Base-by-base conservation (phyloP, 2,797 vertebrate species). In the Neomorphus geoffroyi region DNA sequence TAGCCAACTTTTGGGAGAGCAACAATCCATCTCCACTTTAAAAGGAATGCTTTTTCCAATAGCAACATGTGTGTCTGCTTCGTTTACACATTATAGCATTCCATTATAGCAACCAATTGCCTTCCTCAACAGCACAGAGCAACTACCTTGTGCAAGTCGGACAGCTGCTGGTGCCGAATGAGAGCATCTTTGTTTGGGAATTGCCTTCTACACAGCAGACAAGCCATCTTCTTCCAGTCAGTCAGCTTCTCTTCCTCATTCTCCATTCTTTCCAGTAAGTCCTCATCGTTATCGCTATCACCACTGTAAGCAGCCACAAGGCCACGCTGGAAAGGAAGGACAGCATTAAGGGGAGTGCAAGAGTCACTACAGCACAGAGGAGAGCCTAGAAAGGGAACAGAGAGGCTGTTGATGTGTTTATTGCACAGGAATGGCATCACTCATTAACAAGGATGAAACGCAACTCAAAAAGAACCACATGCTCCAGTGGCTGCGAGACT, bases 231-330 rank as follows among this genome's bases (percentile, higher is more conserved):
- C 87, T 98, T 98, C 99, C 99, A 99, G 97, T 99, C 99, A 1
- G 99, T 99, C 87, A 99, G 92, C 79, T 99, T 99, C 91, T 99
- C 99, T 74, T 98, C 98, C 67, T 96, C 95, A 28, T 98, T 98
- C 10, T 99, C 99, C 60, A 98, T 95, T 61, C 99, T 98, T 21
- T 98, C 95, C 66, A 99, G 98, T 11, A 98, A 94, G 53, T 98
- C 98, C 77, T 99, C 99, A 71, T 99, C 99, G 0, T 99, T 99
- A 94, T 99, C 99, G 10, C 99, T 99, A 92, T 99, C 99, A 18
- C 99, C 99, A 26, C 99, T 99, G 96, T 99, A 99, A 24, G 99
- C 99, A 41, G 99, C 99, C 95, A 99, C 99, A 1, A 99, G 98
- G 32, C 98, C 99, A 93, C 98, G 98, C 99, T 99, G 92, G 30